A percentile compares a stretch with the other conserved stretches of the same genome.
Evolutionary conservation across 2,888 invertebrate species (phyloP).

Genomic region (Tanypteryx hageni): DNA sequence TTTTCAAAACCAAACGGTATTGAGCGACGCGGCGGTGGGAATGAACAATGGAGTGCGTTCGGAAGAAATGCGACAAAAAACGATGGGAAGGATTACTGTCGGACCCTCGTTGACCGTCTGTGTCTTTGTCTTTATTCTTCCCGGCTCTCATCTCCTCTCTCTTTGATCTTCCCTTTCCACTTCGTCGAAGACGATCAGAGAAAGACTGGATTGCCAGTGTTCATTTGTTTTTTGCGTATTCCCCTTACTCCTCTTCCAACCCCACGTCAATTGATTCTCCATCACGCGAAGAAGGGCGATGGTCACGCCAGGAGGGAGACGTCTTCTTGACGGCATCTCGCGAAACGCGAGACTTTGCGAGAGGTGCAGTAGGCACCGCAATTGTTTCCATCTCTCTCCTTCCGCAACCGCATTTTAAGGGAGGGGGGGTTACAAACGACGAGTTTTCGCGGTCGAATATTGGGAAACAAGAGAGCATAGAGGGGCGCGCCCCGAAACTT

Average conservation of each 20-base stretch:
- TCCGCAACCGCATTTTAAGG: not conserved
- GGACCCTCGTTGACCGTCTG: too few relatives aligned
- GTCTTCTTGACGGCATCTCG: not conserved
- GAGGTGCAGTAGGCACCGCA: too few relatives aligned
- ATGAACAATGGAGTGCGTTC: too few relatives aligned
- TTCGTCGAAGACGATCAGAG: not conserved
- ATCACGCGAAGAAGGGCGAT: conserved; percentile 26
- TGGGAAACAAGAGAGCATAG: not conserved
- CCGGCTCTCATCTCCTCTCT: not conserved
- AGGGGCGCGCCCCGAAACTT: not conserved
- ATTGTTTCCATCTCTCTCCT: not conserved
- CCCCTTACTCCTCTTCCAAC: not conserved
- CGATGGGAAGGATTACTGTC: too few relatives aligned
- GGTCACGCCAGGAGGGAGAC: conserved; percentile 37
- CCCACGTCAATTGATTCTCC: conserved; percentile 30
- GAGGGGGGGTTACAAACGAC: not conserved
- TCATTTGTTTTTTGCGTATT: conserved; percentile 12
- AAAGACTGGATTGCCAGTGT: not conserved
- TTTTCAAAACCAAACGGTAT: too few relatives aligned
- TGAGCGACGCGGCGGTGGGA: too few relatives aligned
- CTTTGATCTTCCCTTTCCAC: not conserved
- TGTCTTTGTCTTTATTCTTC: too few relatives aligned
- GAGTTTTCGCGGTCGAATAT: not conserved
- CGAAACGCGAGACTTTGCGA: too few relatives aligned
- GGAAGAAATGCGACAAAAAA: too few relatives aligned